Evolutionary conservation across 2,888 invertebrate species (phyloP).

Genomic region (Idaea biselata): DNA sequence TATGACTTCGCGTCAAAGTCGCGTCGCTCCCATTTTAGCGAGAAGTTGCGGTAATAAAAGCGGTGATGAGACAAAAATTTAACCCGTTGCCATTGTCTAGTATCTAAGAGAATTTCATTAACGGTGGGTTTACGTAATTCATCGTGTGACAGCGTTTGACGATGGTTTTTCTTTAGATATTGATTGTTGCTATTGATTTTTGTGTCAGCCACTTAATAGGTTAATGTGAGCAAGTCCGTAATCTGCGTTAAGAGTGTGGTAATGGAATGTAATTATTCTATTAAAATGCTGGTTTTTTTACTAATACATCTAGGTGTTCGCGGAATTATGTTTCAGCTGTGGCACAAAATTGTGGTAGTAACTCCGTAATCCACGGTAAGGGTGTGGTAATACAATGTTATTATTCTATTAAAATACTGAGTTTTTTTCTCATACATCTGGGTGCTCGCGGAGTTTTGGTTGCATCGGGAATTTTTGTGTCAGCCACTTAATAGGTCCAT

Average conservation of each 20-base stretch:
- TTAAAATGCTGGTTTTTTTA: constrained; percentile 10
- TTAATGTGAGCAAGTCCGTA: constrained; percentile 20
- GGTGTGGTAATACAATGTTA: constrained; percentile 21
- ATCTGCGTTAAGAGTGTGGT: not conserved
- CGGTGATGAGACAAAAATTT: constrained; percentile 33
- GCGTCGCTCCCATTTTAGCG: constrained; percentile 42
- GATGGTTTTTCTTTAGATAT: constrained; percentile 39
- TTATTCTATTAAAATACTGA: constrained; percentile 40
- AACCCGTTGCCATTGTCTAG: constrained; percentile 55
- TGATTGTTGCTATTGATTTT: constrained; percentile 45
- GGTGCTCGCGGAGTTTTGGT: no score
- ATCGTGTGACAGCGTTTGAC: constrained; percentile 48
- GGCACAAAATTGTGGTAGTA: constrained; percentile 19
- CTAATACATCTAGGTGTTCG: no score
- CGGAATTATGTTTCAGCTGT: constrained; percentile 45
- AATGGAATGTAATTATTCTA: constrained; percentile 34
- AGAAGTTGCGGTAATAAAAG: constrained; percentile 61
- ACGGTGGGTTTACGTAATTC: constrained; percentile 55
- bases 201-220: constrained; percentile 36
- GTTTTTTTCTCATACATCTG: no score
- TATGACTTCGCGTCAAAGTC: not conserved
- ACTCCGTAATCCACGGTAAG: constrained; percentile 5
- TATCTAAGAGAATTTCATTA: constrained; percentile 45
- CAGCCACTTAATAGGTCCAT: constrained; percentile 34
- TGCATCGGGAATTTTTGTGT: constrained; percentile 50